Evolutionary conservation across 2,797 vertebrate species (phyloP).

Genomic region (Lophotriccus pileatus): DNA sequence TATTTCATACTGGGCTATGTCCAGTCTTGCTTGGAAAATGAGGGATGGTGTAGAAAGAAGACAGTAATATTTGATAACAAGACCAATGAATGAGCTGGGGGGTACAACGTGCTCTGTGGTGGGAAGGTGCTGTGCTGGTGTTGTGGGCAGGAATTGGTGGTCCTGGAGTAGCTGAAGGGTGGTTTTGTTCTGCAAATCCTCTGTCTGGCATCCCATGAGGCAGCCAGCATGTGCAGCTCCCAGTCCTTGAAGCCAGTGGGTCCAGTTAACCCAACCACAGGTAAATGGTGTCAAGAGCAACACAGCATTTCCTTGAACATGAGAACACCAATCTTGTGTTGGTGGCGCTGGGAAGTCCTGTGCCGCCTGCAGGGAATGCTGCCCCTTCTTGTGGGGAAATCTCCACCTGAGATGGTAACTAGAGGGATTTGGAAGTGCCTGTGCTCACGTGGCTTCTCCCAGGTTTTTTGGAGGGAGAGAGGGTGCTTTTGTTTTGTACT

Average conservation of each 20-base stretch:
- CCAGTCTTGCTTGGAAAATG: not conserved
- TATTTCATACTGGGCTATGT: not conserved
- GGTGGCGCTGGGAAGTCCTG: not conserved
- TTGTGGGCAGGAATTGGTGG: not conserved
- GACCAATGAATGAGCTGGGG: fast-evolving
- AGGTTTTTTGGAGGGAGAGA: not conserved
- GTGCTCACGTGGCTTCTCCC: not conserved
- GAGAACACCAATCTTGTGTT: not conserved
- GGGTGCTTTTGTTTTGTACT: not conserved
- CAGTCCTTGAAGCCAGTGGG: not conserved
- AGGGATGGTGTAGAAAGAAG: not conserved
- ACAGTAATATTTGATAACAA: not conserved
- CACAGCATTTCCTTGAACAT: fast-evolving
- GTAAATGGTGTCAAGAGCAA: not conserved
- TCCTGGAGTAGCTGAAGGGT: too few relatives aligned
- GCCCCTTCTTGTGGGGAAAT: not conserved
- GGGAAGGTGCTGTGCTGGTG: fast-evolving
- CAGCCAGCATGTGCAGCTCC: not conserved
- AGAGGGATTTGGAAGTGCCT: not conserved
- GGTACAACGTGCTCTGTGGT: fast-evolving
- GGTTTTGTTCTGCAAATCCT: fast-evolving
- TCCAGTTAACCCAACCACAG: fast-evolving
- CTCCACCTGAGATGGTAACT: not conserved
- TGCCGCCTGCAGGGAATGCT: not conserved
- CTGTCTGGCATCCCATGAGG: fast-evolving